Evolutionary conservation across 2,113 vertebrate genomes (phyloP), one percentile per base, ranked within the genome.

Genomic region (Bolborhynchus lineola): DNA sequence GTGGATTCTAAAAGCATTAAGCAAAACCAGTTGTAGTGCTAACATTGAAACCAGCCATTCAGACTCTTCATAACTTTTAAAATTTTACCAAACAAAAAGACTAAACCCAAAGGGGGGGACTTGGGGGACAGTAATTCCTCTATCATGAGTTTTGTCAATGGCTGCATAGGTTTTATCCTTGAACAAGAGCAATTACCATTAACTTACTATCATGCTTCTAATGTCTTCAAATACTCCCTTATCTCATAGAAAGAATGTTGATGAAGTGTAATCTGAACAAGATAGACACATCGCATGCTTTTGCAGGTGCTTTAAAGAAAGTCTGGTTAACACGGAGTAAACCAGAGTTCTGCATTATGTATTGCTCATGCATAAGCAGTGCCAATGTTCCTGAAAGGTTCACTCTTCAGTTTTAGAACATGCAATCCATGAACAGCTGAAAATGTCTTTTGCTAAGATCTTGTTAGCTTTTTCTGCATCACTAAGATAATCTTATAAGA

Each of bases 61-160:
- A 29, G 11, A 14, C 5, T 83, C 47, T 42, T 60, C 19, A 64
- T 75, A 31, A 11, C 7, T 57, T 29, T 41, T 9, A 9, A 6
- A 39, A 16, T 49, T 77, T 86, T 47, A 37, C 19, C 57, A 24
- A 35, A 59, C 35, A 46, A 35, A 23, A 16, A 28, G 3, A 37
- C 21, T 15, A 49, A 67, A n/a, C 13, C 8, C 9, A 50, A 70
- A 3, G 2, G 7, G 7, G 7, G 12, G 28, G 10, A 31, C 15
- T 11, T 0, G 1, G 8, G 12, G 8, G 28, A 17, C 6, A 64
- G 8, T 16, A 16, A 9, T 59, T 82, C 20, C 26, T 57, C 3
- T 14, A 6, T 24, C 8, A 37, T 62, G 25, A 69, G 6, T 74
- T 86, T 57, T 86, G n/a, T 72, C 21, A 46, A 1, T 47, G 13